Base-by-base conservation (phyloP, 2,797 vertebrate genomes). In the Leptatherina wallacei region DNA sequence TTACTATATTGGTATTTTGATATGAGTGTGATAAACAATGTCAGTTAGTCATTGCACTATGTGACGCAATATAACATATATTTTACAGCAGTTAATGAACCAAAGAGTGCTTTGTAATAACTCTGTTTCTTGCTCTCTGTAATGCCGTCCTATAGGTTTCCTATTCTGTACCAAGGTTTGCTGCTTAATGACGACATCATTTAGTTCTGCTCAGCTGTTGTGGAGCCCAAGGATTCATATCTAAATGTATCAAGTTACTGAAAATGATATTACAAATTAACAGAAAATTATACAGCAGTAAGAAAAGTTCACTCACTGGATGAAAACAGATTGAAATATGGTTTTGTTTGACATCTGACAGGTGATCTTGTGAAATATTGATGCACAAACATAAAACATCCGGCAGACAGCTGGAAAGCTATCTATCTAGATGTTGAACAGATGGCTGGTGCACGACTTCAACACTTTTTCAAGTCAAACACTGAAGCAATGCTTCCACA, bases 361-460 rank as follows among this genome's bases (percentile, higher is more conserved):
- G 61, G 65, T 69, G 47, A 73, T 36, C 66, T 32, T 11, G 51
- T 61, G 24, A 42, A 63, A 33, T 27, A 44, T 44, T 29, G 69
- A 47, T 67, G 77, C 69, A 51, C 66, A 80, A 58, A 64, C 51
- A 38, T 3, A 22, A 80, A 72, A 78, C 73, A 73, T 76, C 69
- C 10, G 1, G 56, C n/a, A 62, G 61, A 85, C 78, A 77, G 73
- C 64, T 82, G 77, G 69, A 65, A 62, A 57, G 14, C 14, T 66
- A 82, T 42, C 56, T 80, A 63, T 81, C 63, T 4, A 22, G 36
- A 65, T 71, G 61, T 75, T 71, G 82, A 75, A 80, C 88, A 89
- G 89, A 87, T 89, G 89, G 85, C 52, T 75, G 67, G 35, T 54
- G 77, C 61, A 65, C 24, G 57, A 86, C 64, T 69, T 16, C 7